phyloP scores from a whole-genome alignment of 2,113 vertebrate species.

The Rafetus swinhoei region DNA sequence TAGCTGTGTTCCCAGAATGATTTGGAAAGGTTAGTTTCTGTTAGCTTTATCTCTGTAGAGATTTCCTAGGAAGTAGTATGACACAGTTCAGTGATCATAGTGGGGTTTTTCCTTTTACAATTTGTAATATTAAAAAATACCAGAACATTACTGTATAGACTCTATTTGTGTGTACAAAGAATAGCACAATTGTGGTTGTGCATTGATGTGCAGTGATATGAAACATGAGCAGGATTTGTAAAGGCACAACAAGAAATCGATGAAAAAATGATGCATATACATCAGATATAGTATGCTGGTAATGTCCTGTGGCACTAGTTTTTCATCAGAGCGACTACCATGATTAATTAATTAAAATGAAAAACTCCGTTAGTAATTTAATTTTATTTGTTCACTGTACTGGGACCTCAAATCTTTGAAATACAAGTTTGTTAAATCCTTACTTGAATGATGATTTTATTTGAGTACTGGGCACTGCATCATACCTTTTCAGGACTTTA shows the following conservation, averaged over 20 bases:
- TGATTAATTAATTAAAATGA: conserved; percentile 74
- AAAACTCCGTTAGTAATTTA: conserved; percentile 72
- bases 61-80: conserved; percentile 72
- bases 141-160: conserved; percentile 76
- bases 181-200: conserved; percentile 76
- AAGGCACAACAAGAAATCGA: conserved; percentile 68
- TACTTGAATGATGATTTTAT: conserved; percentile 38
- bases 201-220: conserved; percentile 78
- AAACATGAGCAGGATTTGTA: conserved; percentile 74
- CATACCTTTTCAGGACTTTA: neutral
- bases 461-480: neutral
- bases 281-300: conserved; percentile 66
- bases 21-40: conserved; percentile 73
- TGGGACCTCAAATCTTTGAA: conserved; percentile 48
- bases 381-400: conserved; percentile 68
- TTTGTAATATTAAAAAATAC: conserved; percentile 79
- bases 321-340: conserved; percentile 41
- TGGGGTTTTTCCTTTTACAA: conserved; percentile 70
- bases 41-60: conserved; percentile 74
- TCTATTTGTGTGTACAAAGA: conserved; percentile 70
- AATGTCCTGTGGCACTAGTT: conserved; percentile 68
- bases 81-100: conserved; percentile 75
- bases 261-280: conserved; percentile 62
- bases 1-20: conserved; percentile 69
- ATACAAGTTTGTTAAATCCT: conserved; percentile 62